These are phyloP conservation scores for Ctenochaetus hawaiiensis DNA, from an alignment of 2,797 vertebrate genomes.

Conservation along the genomic window DNA sequence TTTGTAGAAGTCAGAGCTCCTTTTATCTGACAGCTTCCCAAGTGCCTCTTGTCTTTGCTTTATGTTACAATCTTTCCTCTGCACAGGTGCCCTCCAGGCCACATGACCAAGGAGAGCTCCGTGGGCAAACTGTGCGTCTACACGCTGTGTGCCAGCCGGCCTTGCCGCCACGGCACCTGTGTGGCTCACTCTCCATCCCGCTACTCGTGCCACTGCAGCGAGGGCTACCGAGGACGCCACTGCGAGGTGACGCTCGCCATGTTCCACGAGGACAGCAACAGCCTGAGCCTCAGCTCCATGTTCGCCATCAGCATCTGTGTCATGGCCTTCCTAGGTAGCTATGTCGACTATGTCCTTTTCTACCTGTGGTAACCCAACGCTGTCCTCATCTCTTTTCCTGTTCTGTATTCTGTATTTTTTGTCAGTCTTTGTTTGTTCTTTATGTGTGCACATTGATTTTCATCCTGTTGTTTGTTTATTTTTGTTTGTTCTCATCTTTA, in stretches of 20 bases:
- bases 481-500: conserved; percentile 30
- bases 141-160: conserved; percentile 88
- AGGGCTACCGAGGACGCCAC: conserved; percentile 88
- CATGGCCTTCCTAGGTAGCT: conserved; percentile 93
- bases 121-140: conserved; percentile 86
- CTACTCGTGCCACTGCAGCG: conserved; percentile 90
- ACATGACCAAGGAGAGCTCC: conserved; percentile 87
- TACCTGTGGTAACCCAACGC: conserved; percentile 83
- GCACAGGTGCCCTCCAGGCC: conserved; percentile 89
- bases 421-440: background rate
- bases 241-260: conserved; percentile 89
- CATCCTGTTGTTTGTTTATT: conserved; percentile 13
- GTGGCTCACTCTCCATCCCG: conserved; percentile 87
- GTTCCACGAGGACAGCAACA: conserved; percentile 86
- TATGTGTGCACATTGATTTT: background rate
- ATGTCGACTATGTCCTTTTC: conserved; percentile 85
- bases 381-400: background rate
- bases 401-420: background rate
- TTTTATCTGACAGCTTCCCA: conserved; percentile 55
- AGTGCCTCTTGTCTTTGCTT: conserved; percentile 43
- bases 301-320: conserved; percentile 94
- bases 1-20: conserved; percentile 34
- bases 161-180: conserved; percentile 91
- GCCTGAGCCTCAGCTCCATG: conserved; percentile 91
- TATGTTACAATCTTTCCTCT: conserved; percentile 29